phyloP scores from a whole-genome alignment of 1,140 invertebrate genomes.

The Augochlora pura region DNA sequence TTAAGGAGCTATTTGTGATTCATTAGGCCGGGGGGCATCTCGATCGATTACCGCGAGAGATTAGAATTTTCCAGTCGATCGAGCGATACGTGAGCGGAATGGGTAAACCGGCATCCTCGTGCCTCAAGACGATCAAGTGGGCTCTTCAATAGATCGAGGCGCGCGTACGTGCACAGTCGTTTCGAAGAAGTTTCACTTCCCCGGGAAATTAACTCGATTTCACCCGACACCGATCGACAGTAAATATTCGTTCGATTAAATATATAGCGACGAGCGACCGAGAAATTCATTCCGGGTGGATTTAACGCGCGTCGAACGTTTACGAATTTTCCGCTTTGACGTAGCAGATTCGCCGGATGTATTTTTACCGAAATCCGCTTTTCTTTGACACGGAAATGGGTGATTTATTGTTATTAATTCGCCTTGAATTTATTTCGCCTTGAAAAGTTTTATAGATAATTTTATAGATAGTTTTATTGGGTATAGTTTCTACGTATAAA shows the following conservation, averaged over 20 bases:
- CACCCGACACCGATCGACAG: background rate
- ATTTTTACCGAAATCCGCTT: too few relatives aligned
- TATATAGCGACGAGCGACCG: too few relatives aligned
- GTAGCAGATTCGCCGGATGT: too few relatives aligned
- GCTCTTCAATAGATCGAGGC: conserved; percentile 2
- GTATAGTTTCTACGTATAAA: too few relatives aligned
- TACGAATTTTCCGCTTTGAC: too few relatives aligned
- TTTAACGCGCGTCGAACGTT: too few relatives aligned
- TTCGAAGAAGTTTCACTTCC: background rate
- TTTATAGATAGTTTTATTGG: too few relatives aligned
- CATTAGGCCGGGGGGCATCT: background rate
- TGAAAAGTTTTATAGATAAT: too few relatives aligned
- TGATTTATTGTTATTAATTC: too few relatives aligned
- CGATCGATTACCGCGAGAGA: background rate
- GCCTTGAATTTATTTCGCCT: too few relatives aligned
- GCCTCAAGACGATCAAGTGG: background rate
- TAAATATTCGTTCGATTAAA: background rate
- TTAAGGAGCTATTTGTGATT: background rate
- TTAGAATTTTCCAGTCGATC: conserved; percentile 21
- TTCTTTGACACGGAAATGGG: too few relatives aligned
- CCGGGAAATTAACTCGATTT: background rate
- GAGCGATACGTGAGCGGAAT: conserved; percentile 1
- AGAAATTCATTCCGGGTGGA: background rate
- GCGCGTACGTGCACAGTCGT: background rate
- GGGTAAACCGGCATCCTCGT: background rate